Percentiles rank a stretch among this genome's conserved stretches.
Evolutionary conservation across 1,140 invertebrate genomes (phyloP).

Genomic region (Mylabris phalerata): DNA sequence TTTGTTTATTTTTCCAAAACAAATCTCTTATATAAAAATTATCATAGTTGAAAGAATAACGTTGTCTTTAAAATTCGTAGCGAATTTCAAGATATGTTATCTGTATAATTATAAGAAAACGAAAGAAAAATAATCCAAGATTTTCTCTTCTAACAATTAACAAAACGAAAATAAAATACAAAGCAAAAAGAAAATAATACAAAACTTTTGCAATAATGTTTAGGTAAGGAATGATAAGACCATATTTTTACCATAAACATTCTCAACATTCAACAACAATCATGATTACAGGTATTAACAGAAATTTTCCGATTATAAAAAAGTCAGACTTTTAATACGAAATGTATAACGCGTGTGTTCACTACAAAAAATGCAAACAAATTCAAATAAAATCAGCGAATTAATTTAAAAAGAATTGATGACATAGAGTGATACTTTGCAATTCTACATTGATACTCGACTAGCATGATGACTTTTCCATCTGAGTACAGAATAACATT

Average conservation of each 20-base stretch:
- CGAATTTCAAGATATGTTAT: neutral
- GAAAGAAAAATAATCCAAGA: neutral
- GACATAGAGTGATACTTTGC: neutral
- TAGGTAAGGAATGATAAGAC: constrained; percentile 28
- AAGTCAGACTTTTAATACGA: constrained; percentile 26
- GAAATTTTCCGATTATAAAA: constrained; percentile 19
- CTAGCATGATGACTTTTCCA: no score
- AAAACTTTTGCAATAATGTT: constrained; percentile 17
- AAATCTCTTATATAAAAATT: neutral
- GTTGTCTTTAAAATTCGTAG: neutral
- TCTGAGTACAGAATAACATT: neutral
- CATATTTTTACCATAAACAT: constrained; percentile 23
- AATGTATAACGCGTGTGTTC: constrained; percentile 7
- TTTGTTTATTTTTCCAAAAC: neutral
- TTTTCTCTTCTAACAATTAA: neutral
- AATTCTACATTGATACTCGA: no score
- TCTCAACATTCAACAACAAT: constrained; percentile 10
- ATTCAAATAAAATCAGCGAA: constrained; percentile 18
- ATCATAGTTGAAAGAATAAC: neutral
- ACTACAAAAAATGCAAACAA: constrained; percentile 7
- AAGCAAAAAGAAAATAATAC: constrained; percentile 11
- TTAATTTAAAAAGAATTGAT: neutral
- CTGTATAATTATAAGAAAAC: neutral
- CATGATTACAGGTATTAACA: constrained; percentile 29
- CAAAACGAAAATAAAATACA: constrained; percentile 16